A percentile compares a stretch with the other conserved stretches of the same genome.
These are phyloP conservation scores for Miltochrista miniata DNA, from an alignment of 2,888 invertebrate species.

Conservation along the genomic window DNA sequence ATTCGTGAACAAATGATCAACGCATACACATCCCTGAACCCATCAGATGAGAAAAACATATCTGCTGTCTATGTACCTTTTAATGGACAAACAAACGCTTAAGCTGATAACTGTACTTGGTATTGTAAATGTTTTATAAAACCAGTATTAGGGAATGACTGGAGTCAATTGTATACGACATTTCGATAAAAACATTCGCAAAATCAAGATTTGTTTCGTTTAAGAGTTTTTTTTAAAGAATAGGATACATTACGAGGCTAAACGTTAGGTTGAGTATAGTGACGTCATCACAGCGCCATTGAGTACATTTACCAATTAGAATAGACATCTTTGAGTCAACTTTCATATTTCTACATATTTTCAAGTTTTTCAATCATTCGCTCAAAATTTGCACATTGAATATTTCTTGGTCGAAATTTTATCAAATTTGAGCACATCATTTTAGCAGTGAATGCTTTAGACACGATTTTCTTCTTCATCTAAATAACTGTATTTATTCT, in stretches of 20 bases:
- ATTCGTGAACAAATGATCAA: constrained; percentile 84
- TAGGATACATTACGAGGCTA: not conserved
- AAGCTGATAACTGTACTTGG: constrained; percentile 24
- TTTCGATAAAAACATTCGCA: constrained; percentile 9
- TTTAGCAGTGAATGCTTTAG: no score
- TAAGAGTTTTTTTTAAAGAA: constrained; percentile 2
- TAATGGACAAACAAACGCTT: constrained; percentile 71
- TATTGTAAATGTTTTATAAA: constrained; percentile 11
- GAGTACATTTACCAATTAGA: no score
- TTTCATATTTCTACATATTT: no score
- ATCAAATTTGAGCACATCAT: no score
- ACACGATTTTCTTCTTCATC: no score
- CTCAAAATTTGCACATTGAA: no score
- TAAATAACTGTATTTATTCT: no score
- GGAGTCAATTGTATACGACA: constrained; percentile 4
- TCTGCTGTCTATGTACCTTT: constrained; percentile 78
- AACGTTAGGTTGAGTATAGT: not conserved
- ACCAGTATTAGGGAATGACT: constrained; percentile 2
- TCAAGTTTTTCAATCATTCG: no score
- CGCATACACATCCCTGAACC: constrained; percentile 73
- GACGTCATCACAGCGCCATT: no score
- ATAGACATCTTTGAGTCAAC: no score
- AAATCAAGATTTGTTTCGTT: constrained; percentile 4
- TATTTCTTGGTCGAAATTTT: no score
- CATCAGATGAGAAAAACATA: constrained; percentile 61